phyloP scores from a whole-genome alignment of 2,888 invertebrate genomes.

The Tolmerus cingulatus region DNA sequence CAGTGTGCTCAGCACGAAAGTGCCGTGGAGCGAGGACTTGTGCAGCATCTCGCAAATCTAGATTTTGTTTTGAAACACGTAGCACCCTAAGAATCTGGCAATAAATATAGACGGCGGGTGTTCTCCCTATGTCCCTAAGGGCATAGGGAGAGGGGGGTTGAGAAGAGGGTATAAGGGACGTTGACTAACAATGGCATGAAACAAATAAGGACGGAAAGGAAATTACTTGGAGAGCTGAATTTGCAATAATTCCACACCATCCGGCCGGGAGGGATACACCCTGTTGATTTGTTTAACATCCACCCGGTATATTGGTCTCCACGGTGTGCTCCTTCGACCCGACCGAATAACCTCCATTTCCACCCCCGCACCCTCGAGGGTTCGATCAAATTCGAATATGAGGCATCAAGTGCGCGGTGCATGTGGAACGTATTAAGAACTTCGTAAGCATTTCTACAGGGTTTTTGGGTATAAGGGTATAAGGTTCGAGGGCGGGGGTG shows the following conservation, averaged over 20 bases:
- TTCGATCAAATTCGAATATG: conserved; percentile 23
- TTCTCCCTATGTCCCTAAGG: not conserved
- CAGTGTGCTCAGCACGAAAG: not conserved
- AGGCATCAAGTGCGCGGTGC: conserved; percentile 24
- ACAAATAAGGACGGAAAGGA: conserved; percentile 21
- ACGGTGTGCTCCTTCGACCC: not conserved
- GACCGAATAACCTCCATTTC: not conserved
- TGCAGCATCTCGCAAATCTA: not conserved
- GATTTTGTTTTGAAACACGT: conserved; percentile 2
- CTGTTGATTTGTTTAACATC: conserved; percentile 37
- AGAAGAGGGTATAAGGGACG: not conserved
- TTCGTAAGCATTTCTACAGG: conserved; percentile 28
- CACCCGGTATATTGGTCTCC: not conserved
- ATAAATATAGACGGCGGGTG: not conserved
- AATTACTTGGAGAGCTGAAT: conserved; percentile 25
- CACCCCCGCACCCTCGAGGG: not conserved
- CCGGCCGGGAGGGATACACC: conserved; percentile 2
- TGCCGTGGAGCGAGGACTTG: not conserved
- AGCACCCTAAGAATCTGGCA: not conserved
- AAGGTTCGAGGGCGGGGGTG: not conserved
- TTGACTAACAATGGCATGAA: conserved; percentile 15
- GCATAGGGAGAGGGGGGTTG: too few relatives aligned
- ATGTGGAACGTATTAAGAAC: conserved; percentile 39
- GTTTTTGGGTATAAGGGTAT: not conserved
- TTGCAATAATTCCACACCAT: conserved; percentile 35